Evolutionary conservation across 2,797 vertebrate genomes (phyloP).

Genomic region (Brotula barbata): DNA sequence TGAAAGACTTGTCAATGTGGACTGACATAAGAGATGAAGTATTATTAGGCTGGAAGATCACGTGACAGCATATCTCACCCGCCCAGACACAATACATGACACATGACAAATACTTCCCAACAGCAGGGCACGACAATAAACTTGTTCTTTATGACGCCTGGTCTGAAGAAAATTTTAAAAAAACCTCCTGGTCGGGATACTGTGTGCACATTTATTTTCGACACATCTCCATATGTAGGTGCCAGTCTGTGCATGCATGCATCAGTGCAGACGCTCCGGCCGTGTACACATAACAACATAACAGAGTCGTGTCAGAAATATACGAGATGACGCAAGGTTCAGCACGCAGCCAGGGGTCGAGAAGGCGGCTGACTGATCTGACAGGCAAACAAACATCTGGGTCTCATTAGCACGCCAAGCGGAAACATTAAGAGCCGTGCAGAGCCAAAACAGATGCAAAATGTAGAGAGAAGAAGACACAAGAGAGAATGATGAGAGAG

Average conservation of each 20-base stretch:
- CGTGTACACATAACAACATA: conserved; percentile 18
- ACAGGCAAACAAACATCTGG: conserved; percentile 23
- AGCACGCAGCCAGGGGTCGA: conserved; percentile 22
- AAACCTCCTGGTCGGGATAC: too few species aligned
- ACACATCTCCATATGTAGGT: conserved; percentile 5
- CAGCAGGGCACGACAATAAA: not conserved
- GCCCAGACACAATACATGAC: conserved; percentile 7
- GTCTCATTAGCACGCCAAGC: conserved; percentile 37
- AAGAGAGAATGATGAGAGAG: not conserved
- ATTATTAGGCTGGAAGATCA: not conserved
- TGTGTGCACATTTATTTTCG: not conserved
- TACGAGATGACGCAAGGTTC: conserved; percentile 7
- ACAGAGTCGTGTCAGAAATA: not conserved
- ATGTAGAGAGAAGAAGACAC: not conserved
- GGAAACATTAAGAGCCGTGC: conserved; percentile 3
- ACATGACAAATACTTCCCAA: not conserved
- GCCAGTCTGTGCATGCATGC: conserved; percentile 25
- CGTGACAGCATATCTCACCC: not conserved
- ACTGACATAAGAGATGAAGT: not conserved
- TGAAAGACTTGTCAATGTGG: conserved; percentile 16
- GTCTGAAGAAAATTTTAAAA: too few species aligned
- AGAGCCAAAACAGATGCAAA: conserved; percentile 11
- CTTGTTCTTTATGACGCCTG: too few species aligned
- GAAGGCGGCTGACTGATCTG: conserved; percentile 28
- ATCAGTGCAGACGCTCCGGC: conserved; percentile 25